Evolutionary conservation across 2,797 vertebrate genomes (phyloP), one percentile per base, ranked within the genome.

Genomic region (Sebastes itinus): DNA sequence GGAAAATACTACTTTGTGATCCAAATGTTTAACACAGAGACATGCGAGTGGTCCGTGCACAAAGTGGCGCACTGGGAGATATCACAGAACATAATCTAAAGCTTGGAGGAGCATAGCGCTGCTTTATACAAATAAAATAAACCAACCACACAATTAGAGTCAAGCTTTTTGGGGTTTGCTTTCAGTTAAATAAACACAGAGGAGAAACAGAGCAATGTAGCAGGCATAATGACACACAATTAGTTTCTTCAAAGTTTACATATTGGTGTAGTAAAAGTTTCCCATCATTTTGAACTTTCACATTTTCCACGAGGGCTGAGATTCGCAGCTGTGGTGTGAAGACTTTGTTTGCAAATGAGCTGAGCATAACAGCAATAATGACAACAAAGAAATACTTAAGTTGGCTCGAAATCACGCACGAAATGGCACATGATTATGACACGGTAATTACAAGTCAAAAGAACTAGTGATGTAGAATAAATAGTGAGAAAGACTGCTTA

Each of bases 151-250:
- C 91, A 94, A 95, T 95, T 94, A 94, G 88, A 91, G 86, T 71
- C 75, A 35, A 92, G 91, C 91, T 85, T 92, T 92, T 89, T 80
- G 84, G 88, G 46, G 85, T 94, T 95, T 93, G 90, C 87, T 93
- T 88, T 95, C 88, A 88, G 89, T 94, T 93, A 92, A 94, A 94
- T 92, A 95, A 93, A 95, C 92, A 93, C 84, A 70, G 79, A 88
- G 68, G 83, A 91, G 89, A 83, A 88, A 80, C 89, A 89, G 87
- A 91, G 92, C 88, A 77, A 81, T 89, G 91, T 76, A 92, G 93
- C 81, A 76, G 87, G 89, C 77, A 90, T 92, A 94, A 93, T 94
- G 88, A 92, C 92, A 92, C 89, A 88, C 90, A 94, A 92, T 95
- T 90, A 89, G 80, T 87, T 90, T 89, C 90, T 91, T 94, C 89